A percentile compares a stretch with the other conserved stretches of the same genome.
phyloP scores from a whole-genome alignment of 2,888 invertebrate genomes.

The Siphlonurus alternatus region DNA sequence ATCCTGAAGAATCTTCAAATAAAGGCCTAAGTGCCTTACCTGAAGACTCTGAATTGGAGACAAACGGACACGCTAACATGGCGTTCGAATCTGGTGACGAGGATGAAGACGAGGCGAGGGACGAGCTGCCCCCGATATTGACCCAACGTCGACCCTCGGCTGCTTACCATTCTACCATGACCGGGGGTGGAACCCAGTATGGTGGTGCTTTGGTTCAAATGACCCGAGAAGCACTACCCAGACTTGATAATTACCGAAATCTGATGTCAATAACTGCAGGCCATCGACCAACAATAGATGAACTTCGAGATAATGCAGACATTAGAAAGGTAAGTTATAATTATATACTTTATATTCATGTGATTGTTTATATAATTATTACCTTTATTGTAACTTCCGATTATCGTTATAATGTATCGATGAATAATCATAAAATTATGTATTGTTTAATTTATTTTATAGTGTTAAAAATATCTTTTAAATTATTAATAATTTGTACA shows the following conservation, averaged over 20 bases:
- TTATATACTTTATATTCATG: too few species aligned
- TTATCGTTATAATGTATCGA: too few species aligned
- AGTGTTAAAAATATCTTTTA: too few species aligned
- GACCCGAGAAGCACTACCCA: constrained; percentile 26
- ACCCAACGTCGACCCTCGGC: constrained; percentile 4
- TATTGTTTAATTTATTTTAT: too few species aligned
- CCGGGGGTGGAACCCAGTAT: constrained; percentile 6
- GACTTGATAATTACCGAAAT: constrained; percentile 27
- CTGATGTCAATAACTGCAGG: constrained; percentile 19
- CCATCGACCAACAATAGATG: constrained; percentile 17
- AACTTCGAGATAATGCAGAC: constrained; percentile 17
- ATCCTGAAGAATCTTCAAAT: constrained; percentile 6
- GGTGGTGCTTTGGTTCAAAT: constrained; percentile 14
- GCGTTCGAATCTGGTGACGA: constrained; percentile 16
- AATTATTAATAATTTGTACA: too few species aligned
- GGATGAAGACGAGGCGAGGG: constrained; percentile 13
- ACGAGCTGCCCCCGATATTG: constrained; percentile 16
- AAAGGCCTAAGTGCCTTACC: constrained; percentile 5
- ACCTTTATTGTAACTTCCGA: too few species aligned
- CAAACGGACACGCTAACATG: constrained; percentile 11
- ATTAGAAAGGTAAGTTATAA: constrained; percentile 16
- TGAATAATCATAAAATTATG: too few species aligned
- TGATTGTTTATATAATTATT: too few species aligned
- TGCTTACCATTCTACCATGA: constrained; percentile 4
- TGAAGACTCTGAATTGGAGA: constrained; percentile 6